phyloP scores from a whole-genome alignment of 1,140 invertebrate species.

The Scaptodrosophila lebanonensis region DNA sequence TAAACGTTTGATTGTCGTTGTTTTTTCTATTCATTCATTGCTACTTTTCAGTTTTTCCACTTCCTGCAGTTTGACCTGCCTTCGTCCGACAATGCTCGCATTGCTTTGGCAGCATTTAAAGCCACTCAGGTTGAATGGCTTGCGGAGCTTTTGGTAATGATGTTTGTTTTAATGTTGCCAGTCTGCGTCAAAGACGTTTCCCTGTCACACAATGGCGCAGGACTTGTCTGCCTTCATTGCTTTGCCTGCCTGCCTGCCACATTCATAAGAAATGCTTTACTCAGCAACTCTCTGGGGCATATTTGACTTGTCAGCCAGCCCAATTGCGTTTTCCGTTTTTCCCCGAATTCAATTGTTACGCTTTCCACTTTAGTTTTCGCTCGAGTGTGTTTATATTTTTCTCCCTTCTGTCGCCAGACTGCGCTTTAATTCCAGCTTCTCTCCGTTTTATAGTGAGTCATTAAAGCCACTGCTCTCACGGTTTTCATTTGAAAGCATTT shows the following conservation, averaged over 20 bases:
- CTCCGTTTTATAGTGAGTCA: no score
- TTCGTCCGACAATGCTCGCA: conserved; percentile 11
- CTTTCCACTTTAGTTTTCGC: neutral
- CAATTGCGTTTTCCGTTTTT: conserved; percentile 6
- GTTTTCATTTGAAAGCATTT: conserved; percentile 33
- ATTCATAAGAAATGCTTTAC: conserved; percentile 32
- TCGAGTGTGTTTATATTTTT: neutral
- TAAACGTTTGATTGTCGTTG: conserved; percentile 49
- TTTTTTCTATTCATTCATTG: neutral
- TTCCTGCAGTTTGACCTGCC: conserved; percentile 26
- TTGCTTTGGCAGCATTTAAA: conserved; percentile 50
- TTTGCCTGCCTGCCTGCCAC: conserved; percentile 6
- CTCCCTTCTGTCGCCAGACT: no score
- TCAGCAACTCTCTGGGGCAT: conserved; percentile 34
- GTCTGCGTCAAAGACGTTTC: conserved; percentile 2
- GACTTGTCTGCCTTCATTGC: conserved; percentile 4
- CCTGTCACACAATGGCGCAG: neutral
- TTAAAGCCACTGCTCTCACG: conserved; percentile 11
- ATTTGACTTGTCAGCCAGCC: conserved; percentile 10
- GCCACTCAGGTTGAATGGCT: conserved; percentile 68
- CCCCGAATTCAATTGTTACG: conserved; percentile 1
- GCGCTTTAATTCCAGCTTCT: no score
- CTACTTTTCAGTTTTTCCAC: neutral
- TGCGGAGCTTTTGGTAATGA: conserved; percentile 45
- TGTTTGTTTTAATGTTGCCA: conserved; percentile 51